Conservation (phyloP, 2,888 invertebrate genomes). For the Tolmerus cingulatus region DNA sequence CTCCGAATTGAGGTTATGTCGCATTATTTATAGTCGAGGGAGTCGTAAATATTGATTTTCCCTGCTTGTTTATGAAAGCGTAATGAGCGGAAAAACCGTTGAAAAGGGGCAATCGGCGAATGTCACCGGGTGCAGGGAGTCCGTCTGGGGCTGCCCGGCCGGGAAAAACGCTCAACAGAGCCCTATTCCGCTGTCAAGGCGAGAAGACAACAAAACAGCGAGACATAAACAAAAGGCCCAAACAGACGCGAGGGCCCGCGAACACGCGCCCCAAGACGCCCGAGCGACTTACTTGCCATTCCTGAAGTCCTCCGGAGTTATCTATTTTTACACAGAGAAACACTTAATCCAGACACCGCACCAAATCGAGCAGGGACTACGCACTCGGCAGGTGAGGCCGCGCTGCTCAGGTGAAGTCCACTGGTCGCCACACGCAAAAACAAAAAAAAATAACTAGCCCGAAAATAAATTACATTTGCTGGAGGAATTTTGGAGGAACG, state of each 20-base stretch:
- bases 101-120: neutral
- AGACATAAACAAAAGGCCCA: conserved; percentile 26
- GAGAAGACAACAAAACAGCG: conserved; percentile 11
- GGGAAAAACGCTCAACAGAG: neutral
- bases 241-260: neutral
- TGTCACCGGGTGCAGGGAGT: neutral
- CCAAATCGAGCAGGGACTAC: neutral
- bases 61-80: conserved; percentile 24
- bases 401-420: neutral
- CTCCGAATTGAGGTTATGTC: conserved; percentile 44
- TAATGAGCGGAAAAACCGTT: neutral
- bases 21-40: conserved; percentile 45
- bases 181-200: neutral
- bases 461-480: conserved; percentile 14
- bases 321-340: neutral
- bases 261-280: neutral
- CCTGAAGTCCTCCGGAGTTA: neutral
- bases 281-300: conserved; percentile 43
- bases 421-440: neutral
- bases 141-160: neutral
- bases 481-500: neutral
- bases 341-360: neutral
- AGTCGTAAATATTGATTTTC: conserved; percentile 49
- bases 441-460: neutral
- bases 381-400: neutral